A percentile compares a stretch with the other conserved stretches of the same genome.
These are phyloP conservation scores for Cydia amplana DNA, from an alignment of 1,140 invertebrate genomes.

Conservation along the genomic window DNA sequence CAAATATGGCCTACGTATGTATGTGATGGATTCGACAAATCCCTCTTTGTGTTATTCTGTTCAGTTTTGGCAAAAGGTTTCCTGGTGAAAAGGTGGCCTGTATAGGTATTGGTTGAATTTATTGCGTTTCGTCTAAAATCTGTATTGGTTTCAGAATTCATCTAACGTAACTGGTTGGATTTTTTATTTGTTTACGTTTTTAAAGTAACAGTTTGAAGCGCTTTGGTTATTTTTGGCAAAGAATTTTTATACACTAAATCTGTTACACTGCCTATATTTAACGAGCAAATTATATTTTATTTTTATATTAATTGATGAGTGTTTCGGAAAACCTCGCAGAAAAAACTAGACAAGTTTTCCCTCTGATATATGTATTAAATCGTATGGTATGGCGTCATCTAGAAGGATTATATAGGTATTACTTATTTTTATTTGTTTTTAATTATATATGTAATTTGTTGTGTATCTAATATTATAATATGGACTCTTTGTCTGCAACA, in stretches of 20 bases:
- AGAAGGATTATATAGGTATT: no score
- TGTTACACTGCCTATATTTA: not conserved
- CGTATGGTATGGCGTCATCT: no score
- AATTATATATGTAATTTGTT: no score
- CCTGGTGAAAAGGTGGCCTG: not conserved
- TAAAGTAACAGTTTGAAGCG: not conserved
- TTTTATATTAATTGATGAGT: no score
- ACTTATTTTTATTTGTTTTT: no score
- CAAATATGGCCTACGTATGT: conserved; percentile 1
- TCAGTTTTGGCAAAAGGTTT: not conserved
- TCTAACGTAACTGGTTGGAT: not conserved
- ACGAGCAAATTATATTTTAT: not conserved
- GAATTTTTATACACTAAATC: not conserved
- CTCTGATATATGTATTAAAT: no score
- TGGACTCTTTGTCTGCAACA: no score
- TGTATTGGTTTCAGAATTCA: not conserved
- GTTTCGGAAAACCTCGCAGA: no score
- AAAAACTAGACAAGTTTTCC: no score
- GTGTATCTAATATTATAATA: no score
- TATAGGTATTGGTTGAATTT: not conserved
- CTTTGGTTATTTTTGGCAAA: not conserved
- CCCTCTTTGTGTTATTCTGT: not conserved
- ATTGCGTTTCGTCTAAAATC: conserved; percentile 6
- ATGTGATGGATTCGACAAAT: not conserved
- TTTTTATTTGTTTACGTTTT: conserved; percentile 20